Base-by-base conservation (phyloP, 1,140 invertebrate species). In the Zophobas morio region DNA sequence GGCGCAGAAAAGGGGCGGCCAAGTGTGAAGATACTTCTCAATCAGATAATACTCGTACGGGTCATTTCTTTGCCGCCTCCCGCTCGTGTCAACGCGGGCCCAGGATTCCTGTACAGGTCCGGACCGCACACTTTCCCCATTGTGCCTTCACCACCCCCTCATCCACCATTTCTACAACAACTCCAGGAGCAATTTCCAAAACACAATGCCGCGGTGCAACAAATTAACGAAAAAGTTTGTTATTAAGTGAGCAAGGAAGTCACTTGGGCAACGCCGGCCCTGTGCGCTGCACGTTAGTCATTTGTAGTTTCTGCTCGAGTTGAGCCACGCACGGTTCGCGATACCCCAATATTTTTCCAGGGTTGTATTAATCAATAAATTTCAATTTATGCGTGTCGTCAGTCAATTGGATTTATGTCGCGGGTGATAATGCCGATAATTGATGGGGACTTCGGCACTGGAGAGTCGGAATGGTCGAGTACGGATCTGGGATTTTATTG, bases 1-100 rank as follows among this genome's bases (percentile, higher is more conserved):
- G 79, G 77, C 81, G 80, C 78, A 84, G 81, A 84, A 84, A 81
- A 78, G 84, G 78, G 39, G 76, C 82, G 80, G 71, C 82, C 80
- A 79, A 81, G 76, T 80, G 84, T 83, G 78, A 84, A 84, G 82
- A 84, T 84, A 84, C 82, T 84, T 82, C 79, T 82, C 82, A 80
- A 84, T 84, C 83, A 81, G 83, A 84, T 84, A 84, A 83, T 83
- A 78, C 63, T 76, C 75, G 80, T 82, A 77, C 83, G 82, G 81
- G 80, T 80, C 79, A 81, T 82, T 83, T 83, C 81, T 83, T 84
- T 81, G 77, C 76, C 74, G 80, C 77, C 78, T 71, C 75, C 47
- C 49, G 49, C 39, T 57, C 53, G 40, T 40, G 75, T 77, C 74
- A 78, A 78, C 57, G 66, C 56, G 56, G 71, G 33, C 37, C 49